Base-by-base conservation (phyloP, 2,113 vertebrate species). In the Corynorhinus townsendii region DNA sequence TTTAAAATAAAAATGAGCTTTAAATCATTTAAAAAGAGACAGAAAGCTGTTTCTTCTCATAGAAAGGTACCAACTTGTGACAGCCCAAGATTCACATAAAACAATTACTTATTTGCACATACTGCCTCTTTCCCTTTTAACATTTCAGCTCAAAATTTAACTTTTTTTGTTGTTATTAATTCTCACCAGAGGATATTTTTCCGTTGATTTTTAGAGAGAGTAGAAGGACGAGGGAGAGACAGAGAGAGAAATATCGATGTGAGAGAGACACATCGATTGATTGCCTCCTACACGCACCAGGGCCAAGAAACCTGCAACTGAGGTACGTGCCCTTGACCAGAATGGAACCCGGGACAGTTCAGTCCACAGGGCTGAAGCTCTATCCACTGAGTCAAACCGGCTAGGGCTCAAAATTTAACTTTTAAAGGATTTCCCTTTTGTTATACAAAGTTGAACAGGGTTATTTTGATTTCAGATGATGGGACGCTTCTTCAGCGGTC, bases 401-500 rank as follows among this genome's bases (percentile, higher is more conserved):
- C 24, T 62, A 62, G 56, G 24, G 56, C 56, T 28, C 59, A 62
- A 28, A 11, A 62, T 43, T n/a, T 59, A 76, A 76, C 59, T 76
- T 62, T 68, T 45, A 4, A 72, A 81, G 68, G 30, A n/a, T 24
- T 49, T 72, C 35, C 33, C 5, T 33, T 33, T 15, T 38, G 2
- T 76, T 35, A 11, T 76, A 14, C 66, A 10, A 81, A 62, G 35
- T 2, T 88, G 24, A 93, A 22, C 5, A 4, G 28, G 15, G 8
- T 69, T 45, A 3, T 86, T 92, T 80, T 97, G 15, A 91, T 97
- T 97, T 95, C 96, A 99, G 99, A 99, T 99, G 98, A 99, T 99
- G 99, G 98, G 98, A 3, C 98, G 98, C 35, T 99, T 99, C 97
- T 99, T 99, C 96, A 99, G 98, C 54, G 98, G 98, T 1, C 98